phyloP scores from a whole-genome alignment of 1,140 invertebrate species.

The Gryllus bimaculatus region DNA sequence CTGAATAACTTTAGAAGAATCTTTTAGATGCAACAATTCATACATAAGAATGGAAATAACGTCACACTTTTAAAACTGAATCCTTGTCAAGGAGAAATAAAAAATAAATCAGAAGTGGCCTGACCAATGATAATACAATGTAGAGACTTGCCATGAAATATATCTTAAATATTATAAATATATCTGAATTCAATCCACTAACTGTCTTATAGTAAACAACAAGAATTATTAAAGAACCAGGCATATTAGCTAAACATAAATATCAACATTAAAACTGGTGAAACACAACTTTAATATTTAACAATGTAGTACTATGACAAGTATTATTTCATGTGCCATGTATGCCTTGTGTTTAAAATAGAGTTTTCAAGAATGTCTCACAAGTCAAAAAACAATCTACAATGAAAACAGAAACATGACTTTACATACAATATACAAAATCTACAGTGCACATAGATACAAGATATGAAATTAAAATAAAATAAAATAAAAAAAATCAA shows the following conservation, averaged over 20 bases:
- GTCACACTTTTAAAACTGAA: too few species aligned
- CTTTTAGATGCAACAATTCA: too few species aligned
- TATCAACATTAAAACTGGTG: conserved; percentile 20
- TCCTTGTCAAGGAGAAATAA: too few species aligned
- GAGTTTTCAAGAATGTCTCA: not conserved
- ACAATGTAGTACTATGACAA: conserved; percentile 21
- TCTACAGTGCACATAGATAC: conserved; percentile 16
- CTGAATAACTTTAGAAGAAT: too few species aligned
- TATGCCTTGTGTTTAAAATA: conserved; percentile 10
- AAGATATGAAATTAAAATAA: conserved; percentile 11
- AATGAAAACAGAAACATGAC: conserved; percentile 9
- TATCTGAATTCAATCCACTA: conserved; percentile 16
- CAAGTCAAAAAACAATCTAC: conserved; percentile 8
- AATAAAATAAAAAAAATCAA: not conserved
- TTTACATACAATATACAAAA: conserved; percentile 14
- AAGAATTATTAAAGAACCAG: conserved; percentile 16
- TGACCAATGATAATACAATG: conserved; percentile 10
- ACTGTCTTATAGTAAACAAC: conserved; percentile 15
- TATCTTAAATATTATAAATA: conserved; percentile 14
- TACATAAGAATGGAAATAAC: too few species aligned
- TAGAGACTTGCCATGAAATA: conserved; percentile 17
- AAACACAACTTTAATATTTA: conserved; percentile 19
- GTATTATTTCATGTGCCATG: conserved; percentile 16
- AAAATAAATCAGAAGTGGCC: too few species aligned
- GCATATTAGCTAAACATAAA: conserved; percentile 14